Evolutionary conservation across 2,113 vertebrate genomes (phyloP), one percentile per base, ranked within the genome.

Genomic region (Procavia capensis): DNA sequence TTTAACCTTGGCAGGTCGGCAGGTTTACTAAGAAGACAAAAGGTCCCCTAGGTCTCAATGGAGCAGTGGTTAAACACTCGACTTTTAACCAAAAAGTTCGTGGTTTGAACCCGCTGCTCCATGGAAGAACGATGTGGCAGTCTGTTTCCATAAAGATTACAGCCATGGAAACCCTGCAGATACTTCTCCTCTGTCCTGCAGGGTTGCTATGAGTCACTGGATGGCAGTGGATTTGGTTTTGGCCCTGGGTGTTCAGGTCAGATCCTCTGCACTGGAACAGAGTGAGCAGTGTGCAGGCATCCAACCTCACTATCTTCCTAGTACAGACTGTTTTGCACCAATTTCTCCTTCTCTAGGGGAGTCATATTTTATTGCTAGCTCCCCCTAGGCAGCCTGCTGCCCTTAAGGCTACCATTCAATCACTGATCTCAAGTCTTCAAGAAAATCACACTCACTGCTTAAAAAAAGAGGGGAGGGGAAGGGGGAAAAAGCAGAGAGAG

Each of bases 11-110:
- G 80, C n/a, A n/a, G 76, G 76, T 36, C 19, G 68, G 25, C 75
- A 36, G 25, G 36, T 25, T 50, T 64, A 74, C 89, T 36, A 17
- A 66, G 45, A 90, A 81, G 76, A 94, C 68, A 79, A 93, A 92
- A 96, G 83, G 70, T 43, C 79, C 70, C 24, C 31, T 50, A 57
- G 79, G 83, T 75, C 54, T 36, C 13, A 8, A 61, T 70, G 66
- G n/a, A 34, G 34, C 66, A 70, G 34, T 10, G 34, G 9, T 36
- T 36, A 70, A n/a, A 6, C 16, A 17, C 29, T 31, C 14, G 16
- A n/a, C 34, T 70, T 3, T 36, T 36, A 70, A 59, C 57, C 20
- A 24, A n/a, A n/a, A 70, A 2, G 66, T 70, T 13, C 16, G 34
- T 34, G 7, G 16, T 68, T 68, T 68, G 66, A 68, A 68, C 66